Percentiles rank a stretch among this genome's conserved stretches.
Evolutionary conservation across 2,888 invertebrate species (phyloP).

Genomic region (Sialis lutaria): DNA sequence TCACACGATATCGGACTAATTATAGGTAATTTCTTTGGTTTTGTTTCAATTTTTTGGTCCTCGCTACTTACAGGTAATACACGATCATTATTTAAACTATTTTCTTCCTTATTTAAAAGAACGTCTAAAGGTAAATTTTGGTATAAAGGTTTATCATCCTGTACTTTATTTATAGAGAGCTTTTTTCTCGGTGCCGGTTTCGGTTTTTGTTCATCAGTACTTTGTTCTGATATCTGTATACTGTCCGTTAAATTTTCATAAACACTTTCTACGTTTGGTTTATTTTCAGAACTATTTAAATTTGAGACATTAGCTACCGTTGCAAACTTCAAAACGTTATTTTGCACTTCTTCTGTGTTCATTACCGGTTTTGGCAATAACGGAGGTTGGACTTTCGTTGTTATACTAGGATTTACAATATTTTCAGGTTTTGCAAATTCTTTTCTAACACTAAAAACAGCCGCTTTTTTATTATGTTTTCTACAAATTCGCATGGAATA

Average conservation of each 20-base stretch:
- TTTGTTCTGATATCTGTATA: constrained; percentile 44
- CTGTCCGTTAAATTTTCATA: constrained; percentile 50
- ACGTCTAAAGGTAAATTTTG: constrained; percentile 4
- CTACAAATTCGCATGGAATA: constrained; percentile 18
- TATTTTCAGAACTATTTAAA: no score
- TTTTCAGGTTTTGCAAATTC: no score
- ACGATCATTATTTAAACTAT: not conserved
- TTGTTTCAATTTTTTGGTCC: no score
- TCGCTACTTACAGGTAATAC: no score
- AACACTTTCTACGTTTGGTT: constrained; percentile 13
- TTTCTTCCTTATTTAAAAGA: not conserved
- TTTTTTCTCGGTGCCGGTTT: constrained; percentile 40
- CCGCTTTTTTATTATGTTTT: constrained; percentile 18
- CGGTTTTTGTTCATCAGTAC: constrained; percentile 20
- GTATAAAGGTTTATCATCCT: constrained; percentile 3
- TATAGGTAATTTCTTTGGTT: no score
- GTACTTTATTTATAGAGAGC: constrained; percentile 17
- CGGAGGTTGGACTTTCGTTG: constrained; percentile 3
- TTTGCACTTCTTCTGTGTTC: not conserved
- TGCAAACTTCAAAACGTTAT: not conserved
- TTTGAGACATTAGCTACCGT: no score
- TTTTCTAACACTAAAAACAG: constrained; percentile 1
- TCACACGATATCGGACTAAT: no score
- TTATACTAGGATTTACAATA: not conserved
- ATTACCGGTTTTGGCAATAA: constrained; percentile 1